phyloP scores from a whole-genome alignment of 2,113 vertebrate genomes.

The Chiloscyllium plagiosum region DNA sequence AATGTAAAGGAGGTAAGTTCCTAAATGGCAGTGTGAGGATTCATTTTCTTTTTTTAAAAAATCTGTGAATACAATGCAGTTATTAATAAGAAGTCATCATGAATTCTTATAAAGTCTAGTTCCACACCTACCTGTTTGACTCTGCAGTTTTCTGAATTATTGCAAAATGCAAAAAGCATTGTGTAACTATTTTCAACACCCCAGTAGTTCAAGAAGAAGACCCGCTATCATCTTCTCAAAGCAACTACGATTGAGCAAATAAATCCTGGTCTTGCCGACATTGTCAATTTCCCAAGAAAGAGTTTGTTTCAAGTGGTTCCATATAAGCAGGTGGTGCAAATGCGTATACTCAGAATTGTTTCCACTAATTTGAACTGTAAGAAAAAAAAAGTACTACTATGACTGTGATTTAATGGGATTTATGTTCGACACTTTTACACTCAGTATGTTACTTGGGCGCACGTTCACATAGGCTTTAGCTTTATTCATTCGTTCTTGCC shows the following conservation, averaged over 20 bases:
- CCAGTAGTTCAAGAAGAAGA: not conserved
- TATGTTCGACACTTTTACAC: not conserved
- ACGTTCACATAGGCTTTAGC: not conserved
- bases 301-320: not conserved
- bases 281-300: too few species aligned
- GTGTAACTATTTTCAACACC: not conserved
- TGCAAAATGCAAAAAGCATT: not conserved
- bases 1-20: not conserved
- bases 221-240: not conserved
- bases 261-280: not conserved
- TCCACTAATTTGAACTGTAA: not conserved
- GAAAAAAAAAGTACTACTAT: not conserved
- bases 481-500: not conserved
- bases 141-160: not conserved
- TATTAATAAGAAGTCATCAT: not conserved
- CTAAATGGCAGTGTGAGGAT: not conserved
- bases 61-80: not conserved
- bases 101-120: not conserved
- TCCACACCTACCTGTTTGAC: not conserved
- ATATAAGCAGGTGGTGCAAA: not conserved
- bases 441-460: not conserved
- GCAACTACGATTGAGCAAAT: not conserved
- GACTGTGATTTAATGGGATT: not conserved
- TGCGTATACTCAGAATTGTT: not conserved
- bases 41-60: not conserved